Evolutionary conservation across 2,113 vertebrate genomes (phyloP), one percentile per base, ranked within the genome.

Genomic region (Paralichthys olivaceus): DNA sequence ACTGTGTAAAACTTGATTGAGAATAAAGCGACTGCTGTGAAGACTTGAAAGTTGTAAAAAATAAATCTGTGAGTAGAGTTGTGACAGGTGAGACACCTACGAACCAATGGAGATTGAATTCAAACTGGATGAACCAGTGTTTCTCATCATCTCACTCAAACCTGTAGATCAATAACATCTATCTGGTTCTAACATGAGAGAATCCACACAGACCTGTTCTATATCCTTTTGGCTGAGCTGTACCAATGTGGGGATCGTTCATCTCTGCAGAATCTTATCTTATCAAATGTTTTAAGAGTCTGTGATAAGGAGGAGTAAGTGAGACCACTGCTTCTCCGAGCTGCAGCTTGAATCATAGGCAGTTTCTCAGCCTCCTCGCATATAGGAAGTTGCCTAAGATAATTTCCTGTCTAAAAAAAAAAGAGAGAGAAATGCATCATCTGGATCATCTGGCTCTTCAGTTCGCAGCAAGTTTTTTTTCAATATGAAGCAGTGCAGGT

Each of bases 361-460:
- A 23, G 75, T 43, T 34, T n/a, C 62, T 66, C 56, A 34, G 72
- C 5, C 9, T 70, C 5, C 9, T 70, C 79, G 84, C 66, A 53
- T 86, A 83, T 75, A 81, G 29, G 54, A 74, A 81, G 68, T 60
- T 75, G 72, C 63, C 78, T 22, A 22, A 75, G 71, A 80, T 66
- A 7, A 80, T 73, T 82, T 89, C 80, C 75, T 80, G 69, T 82
- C 80, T 47, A 11, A 59, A 64, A 65, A 64, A 60, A 67, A 58
- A 62, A 58, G 62, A 40, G 37, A 17, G 72, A 81, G 56, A 69
- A 81, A 81, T 68, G 66, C 72, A 26, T 80, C 67, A 77, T 58
- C 69, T 23, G 22, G 22, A 7, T 55, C 13, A 26, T 56, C 17
- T 29, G 14, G 25, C 19, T 11, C 63, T 61, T 57, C 15, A 28